Evolutionary conservation across 1,140 invertebrate species (phyloP), one percentile per base, ranked within the genome.

Genomic region (Drosophila bipectinata): DNA sequence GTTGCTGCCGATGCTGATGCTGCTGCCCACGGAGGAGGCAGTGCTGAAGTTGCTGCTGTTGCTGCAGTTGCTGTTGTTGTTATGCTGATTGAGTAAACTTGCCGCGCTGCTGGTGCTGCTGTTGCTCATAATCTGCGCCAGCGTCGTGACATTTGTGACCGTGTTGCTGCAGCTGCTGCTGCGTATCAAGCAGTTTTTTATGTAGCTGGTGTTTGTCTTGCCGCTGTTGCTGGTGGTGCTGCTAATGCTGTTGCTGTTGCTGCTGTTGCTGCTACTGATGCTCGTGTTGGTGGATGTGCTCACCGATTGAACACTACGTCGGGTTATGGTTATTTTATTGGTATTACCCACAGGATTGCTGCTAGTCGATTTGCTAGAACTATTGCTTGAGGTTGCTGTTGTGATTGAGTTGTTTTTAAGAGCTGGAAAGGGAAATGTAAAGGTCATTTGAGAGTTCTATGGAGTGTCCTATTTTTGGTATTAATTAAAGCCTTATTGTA

Each of bases 81-180:
- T 90, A 47, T 85, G 77, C 69, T 90, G 83, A 64, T 75, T 87
- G 67, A 87, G 72, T 76, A 87, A 69, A 79, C 83, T 88, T 63
- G 83, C 63, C 8, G 83, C 83, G 61, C 83, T 87, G 79, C 79
- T 87, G 39, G 82, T 87, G 83, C 83, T 88, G 83, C 83, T 87
- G 58, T 87, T 90, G 81, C 89, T 91, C 89, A 91, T 89, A 87
- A 91, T 91, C 79, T 91, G 89, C 30, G 89, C 89, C 89, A 91
- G 41, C 12, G 89, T 91, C n/a, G 89, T 91, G 73, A 91, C 90
- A 80, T 91, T 91, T 66, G 81, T 91, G 44, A 88, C 87, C 52
- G 87, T 91, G 79, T 90, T 91, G 82, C 89, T 91, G 73, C 85
- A 89, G 77, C 90, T 91, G 72, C 90, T 91, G 90, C 90, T 91